Conservation (phyloP, 1,140 invertebrate genomes). For the Ceratina calcarata region DNA sequence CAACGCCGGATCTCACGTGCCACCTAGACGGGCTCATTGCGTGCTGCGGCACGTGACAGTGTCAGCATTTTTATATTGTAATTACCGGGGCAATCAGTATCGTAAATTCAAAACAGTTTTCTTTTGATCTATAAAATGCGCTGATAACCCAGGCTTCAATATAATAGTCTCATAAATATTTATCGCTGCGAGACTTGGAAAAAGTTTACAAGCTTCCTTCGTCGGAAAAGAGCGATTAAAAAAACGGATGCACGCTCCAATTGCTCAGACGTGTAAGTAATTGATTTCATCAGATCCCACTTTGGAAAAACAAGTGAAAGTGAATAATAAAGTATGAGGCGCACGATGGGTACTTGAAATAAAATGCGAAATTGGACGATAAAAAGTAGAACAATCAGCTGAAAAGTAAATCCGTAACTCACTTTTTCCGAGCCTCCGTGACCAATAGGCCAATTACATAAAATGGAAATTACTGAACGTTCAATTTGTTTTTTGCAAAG, state of each 20-base stretch:
- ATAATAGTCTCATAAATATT: neutral
- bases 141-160: neutral
- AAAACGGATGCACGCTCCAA: neutral
- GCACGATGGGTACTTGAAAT: neutral
- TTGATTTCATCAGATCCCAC: neutral
- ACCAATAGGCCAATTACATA: conserved; percentile 27
- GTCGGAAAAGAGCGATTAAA: neutral
- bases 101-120: too few species aligned
- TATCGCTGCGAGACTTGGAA: too few species aligned
- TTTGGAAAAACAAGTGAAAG: conserved; percentile 6
- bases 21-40: conserved; percentile 11
- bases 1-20: conserved; percentile 42
- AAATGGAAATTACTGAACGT: conserved; percentile 39
- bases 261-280: neutral
- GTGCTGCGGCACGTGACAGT: neutral
- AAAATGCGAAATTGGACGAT: neutral
- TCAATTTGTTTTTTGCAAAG: neutral
- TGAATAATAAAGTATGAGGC: neutral
- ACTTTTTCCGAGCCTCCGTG: conserved; percentile 29
- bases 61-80: too few species aligned
- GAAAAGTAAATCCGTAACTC: conserved; percentile 20
- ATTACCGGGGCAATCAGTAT: too few species aligned
- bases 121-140: too few species aligned
- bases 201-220: too few species aligned
- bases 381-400: too few species aligned